Percentiles rank a stretch among this genome's conserved stretches.
Conservation (phyloP, 1,140 invertebrate genomes). For the Drosophila miranda region DNA sequence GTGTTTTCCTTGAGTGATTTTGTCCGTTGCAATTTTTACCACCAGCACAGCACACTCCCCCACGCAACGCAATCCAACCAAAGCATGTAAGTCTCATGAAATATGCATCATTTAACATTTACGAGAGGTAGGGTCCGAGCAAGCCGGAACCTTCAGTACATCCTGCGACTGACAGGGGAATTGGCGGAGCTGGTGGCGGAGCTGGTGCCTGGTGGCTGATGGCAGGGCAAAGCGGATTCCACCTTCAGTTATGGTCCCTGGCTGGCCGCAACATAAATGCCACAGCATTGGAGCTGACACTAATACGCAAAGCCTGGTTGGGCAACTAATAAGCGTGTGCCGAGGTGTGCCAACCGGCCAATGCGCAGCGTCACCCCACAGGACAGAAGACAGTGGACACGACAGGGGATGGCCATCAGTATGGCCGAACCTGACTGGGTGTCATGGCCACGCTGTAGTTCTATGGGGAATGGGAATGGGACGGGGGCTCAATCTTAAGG, state of each 20-base stretch:
- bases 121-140: slow-evolving; percentile 2
- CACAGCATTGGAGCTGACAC: slow-evolving; percentile 67
- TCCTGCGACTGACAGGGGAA: slow-evolving; percentile 52
- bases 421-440: slow-evolving; percentile 2
- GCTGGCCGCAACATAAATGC: slow-evolving; percentile 61
- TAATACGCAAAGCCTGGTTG: slow-evolving; percentile 72
- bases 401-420: too few relatives aligned
- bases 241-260: slow-evolving; percentile 28
- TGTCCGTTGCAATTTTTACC: slow-evolving; percentile 37
- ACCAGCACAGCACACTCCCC: too few relatives aligned
- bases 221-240: background rate
- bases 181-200: slow-evolving; percentile 1
- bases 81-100: slow-evolving; percentile 50
- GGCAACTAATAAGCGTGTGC: slow-evolving; percentile 69
- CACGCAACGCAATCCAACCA: slow-evolving; percentile 8
- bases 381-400: background rate
- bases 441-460: slow-evolving; percentile 33
- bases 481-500: slow-evolving; percentile 21
- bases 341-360: slow-evolving; percentile 38
- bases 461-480: background rate
- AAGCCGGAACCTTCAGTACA: background rate
- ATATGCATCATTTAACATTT: slow-evolving; percentile 73
- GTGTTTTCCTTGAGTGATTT: slow-evolving; percentile 43
- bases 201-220: too few relatives aligned
- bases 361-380: slow-evolving; percentile 10